Conservation (phyloP, 2,113 vertebrate genomes). For the Aythya baeri region DNA sequence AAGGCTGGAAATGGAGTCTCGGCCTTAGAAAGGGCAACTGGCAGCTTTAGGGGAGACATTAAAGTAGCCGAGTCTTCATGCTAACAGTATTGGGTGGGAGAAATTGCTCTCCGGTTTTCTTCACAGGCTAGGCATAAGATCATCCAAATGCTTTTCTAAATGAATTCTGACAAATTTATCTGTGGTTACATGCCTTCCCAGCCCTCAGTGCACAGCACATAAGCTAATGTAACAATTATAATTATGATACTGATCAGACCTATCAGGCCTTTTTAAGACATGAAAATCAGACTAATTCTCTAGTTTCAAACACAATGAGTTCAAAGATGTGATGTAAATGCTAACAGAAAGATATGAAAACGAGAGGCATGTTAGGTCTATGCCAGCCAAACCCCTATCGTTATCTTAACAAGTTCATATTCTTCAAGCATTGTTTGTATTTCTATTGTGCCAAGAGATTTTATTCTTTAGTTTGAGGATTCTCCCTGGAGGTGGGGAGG, state of each 20-base stretch:
- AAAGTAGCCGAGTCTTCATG: not conserved
- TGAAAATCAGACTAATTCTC: conserved; percentile 9
- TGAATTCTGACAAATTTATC: not conserved
- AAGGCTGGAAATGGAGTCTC: not conserved
- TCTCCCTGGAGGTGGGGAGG: not conserved
- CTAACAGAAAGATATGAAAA: not conserved
- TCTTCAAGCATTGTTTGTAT: conserved; percentile 31
- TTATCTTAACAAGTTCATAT: not conserved
- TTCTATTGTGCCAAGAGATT: not conserved
- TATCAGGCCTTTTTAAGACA: conserved; percentile 13
- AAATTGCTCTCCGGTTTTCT: not conserved
- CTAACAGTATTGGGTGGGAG: not conserved
- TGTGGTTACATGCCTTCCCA: not conserved
- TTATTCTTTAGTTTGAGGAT: not conserved
- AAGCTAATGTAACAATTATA: not conserved
- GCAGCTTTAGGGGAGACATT: not conserved
- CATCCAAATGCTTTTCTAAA: conserved; percentile 17
- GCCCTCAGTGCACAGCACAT: not conserved
- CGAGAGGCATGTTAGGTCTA: not conserved
- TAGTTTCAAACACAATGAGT: not conserved
- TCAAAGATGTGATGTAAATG: not conserved
- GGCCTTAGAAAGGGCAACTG: not conserved
- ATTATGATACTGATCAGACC: not conserved
- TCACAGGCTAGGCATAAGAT: not conserved
- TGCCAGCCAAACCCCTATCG: not conserved